Conservation (phyloP, 2,888 invertebrate genomes). For the Pharmacophagus antenor region DNA sequence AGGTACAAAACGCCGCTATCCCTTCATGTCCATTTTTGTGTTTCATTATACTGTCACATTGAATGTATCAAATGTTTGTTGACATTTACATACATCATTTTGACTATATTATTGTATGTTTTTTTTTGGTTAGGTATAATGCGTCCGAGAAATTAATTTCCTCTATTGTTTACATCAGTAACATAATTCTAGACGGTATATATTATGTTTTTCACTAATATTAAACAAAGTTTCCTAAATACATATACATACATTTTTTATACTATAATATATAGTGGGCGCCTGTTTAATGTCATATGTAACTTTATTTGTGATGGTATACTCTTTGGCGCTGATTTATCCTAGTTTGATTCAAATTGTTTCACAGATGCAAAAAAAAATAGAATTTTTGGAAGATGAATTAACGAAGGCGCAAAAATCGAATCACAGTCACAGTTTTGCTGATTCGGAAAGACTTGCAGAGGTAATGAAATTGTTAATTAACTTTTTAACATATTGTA, state of each 20-base stretch:
- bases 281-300: conserved; percentile 12
- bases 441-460: conserved; percentile 60
- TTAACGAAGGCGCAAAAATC: conserved; percentile 57
- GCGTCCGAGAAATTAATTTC: not conserved
- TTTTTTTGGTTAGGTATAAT: not conserved
- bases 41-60: conserved; percentile 8
- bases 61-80: conserved; percentile 1
- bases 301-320: conserved; percentile 43
- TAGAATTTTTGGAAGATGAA: conserved; percentile 69
- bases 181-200: too few species aligned
- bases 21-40: conserved; percentile 34
- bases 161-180: too few species aligned
- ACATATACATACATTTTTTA: too few species aligned
- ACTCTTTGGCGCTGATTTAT: conserved; percentile 32
- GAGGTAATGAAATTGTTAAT: conserved; percentile 50
- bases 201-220: too few species aligned
- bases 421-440: conserved; percentile 61
- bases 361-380: conserved; percentile 75
- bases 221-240: too few species aligned
- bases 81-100: not conserved
- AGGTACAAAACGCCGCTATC: conserved; percentile 71
- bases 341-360: conserved; percentile 33
- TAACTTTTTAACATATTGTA: not conserved
- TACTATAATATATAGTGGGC: too few species aligned
- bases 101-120: not conserved